Conservation (phyloP, 2,113 vertebrate species). For the Myotis davidii region DNA sequence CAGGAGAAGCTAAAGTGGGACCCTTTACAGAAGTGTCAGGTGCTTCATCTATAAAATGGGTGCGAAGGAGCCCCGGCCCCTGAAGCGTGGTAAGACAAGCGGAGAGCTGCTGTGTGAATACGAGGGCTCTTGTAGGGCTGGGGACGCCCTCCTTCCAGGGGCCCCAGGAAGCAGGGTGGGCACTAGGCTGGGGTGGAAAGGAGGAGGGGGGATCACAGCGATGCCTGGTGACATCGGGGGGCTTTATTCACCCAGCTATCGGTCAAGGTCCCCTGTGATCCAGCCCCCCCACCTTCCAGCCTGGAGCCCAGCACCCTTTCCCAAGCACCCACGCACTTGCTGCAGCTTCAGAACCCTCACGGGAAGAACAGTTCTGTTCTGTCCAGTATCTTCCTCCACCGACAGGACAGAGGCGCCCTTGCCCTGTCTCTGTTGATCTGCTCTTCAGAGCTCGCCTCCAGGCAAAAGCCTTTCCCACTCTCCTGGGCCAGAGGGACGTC, state of each 20-base stretch:
- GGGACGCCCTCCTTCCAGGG: neutral
- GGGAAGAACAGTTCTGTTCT: neutral
- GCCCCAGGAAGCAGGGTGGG: neutral
- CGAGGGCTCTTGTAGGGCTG: neutral
- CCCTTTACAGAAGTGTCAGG: neutral
- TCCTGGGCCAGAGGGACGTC: neutral
- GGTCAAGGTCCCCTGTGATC: neutral
- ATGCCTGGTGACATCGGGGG: accelerated
- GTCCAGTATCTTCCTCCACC: neutral
- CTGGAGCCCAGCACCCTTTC: accelerated
- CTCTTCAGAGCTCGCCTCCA: neutral
- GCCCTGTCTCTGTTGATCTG: neutral
- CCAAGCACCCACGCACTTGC: neutral
- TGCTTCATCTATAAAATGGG: neutral
- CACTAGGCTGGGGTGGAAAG: neutral
- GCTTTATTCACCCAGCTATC: neutral
- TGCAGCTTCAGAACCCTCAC: neutral
- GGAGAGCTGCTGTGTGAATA: neutral
- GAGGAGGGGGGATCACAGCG: neutral
- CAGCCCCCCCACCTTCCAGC: accelerated
- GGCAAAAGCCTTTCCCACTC: neutral
- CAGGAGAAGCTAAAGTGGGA: neutral
- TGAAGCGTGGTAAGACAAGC: neutral
- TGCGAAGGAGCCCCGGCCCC: neutral
- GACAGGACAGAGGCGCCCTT: accelerated